Base-by-base conservation (phyloP, 2,888 invertebrate species). In the Iselma pallidipennis region DNA sequence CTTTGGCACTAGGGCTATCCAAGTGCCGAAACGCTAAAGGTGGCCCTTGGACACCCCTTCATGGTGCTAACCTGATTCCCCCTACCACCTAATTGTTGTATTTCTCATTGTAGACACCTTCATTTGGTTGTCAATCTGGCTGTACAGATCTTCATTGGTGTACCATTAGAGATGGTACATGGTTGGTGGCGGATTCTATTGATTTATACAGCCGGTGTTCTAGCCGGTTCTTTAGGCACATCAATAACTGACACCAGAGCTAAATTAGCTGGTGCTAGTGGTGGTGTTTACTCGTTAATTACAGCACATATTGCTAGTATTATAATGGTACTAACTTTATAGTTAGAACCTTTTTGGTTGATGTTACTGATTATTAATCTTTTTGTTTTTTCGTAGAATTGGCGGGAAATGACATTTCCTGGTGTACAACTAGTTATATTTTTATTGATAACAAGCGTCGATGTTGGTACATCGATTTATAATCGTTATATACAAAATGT, bases 111-210 rank as follows among this genome's bases (percentile, higher is more conserved):
- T 84, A 94, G 94, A 54, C 87, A 89, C 51, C 87, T 91, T 76
- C 98, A 98, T 80, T 84, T 98, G 29, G 83, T 92, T 66, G 92
- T 94, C 76, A 98, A 98, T 81, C 84, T 96, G 19, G 81, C 95
- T 51, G 94, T 97, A 66, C 97, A 98, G 81, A 84, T 98, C 65
- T 86, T 96, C 80, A 85, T 98, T 61, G 98, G 98, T 0, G 88
- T 97, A 14, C 96, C 97, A 0, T 82, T 98, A 63, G 98, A 98
- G 82, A 90, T 98, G 89, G 97, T 98, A 1, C 97, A 98, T 80
- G 89, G 91, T 67, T 95, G 94, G 91, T 95, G 95, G 95, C 85
- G 97, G 57, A 91, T 98, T 3, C 84, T 91, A 0, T 82, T 90
- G 21, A 90, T 95, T 33, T 95, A 95, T 80, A 75, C 91, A 25